Conservation (phyloP, 2,113 vertebrate genomes). For the Passer montanus region DNA sequence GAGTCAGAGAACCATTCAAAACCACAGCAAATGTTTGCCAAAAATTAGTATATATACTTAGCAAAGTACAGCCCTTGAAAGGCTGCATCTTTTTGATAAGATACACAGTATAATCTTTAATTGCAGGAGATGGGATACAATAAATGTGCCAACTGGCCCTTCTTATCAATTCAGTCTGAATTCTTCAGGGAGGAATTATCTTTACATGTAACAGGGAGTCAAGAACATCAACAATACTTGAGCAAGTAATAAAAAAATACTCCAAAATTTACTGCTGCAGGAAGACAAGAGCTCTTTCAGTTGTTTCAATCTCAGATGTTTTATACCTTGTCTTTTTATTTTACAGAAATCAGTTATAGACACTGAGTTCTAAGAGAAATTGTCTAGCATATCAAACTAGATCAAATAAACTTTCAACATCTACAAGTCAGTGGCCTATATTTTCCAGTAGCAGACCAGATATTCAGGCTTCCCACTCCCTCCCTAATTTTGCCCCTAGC, state of each 20-base stretch:
- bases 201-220: not conserved
- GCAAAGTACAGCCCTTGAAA: constrained; percentile 31
- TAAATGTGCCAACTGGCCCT: constrained; percentile 10
- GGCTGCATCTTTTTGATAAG: constrained; percentile 47
- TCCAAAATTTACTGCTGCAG: not conserved
- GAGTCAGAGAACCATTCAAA: not conserved
- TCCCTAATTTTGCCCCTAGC: constrained; percentile 5
- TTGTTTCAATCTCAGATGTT: not conserved
- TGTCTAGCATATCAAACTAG: not conserved
- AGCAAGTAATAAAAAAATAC: constrained; percentile 19
- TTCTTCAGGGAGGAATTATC: constrained; percentile 31
- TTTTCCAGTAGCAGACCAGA: constrained; percentile 39
- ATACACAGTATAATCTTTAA: constrained; percentile 17
- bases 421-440: not conserved
- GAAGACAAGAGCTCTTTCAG: not conserved
- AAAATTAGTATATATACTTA: not conserved
- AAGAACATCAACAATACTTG: not conserved
- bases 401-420: not conserved
- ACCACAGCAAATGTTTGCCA: constrained; percentile 4
- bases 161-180: constrained; percentile 16
- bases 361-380: not conserved
- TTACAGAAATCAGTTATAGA: not conserved
- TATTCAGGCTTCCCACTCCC: constrained; percentile 35
- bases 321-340: not conserved
- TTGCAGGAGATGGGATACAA: constrained; percentile 23